These are phyloP conservation scores for Euplagia quadripunctaria DNA, from an alignment of 2,888 invertebrate genomes.

Conservation along the genomic window DNA sequence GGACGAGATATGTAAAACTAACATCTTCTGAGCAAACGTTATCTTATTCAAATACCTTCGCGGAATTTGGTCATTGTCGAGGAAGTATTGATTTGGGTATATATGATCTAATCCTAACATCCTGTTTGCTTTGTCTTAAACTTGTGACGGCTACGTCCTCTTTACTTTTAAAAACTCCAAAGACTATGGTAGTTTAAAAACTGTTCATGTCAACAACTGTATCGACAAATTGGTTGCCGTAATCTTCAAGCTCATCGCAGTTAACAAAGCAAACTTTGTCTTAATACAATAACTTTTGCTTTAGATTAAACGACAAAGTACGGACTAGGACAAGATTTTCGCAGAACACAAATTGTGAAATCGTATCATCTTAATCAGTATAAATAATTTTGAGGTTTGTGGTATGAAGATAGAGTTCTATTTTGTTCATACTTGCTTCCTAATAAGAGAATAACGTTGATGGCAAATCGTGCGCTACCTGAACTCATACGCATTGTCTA, in stretches of 20 bases:
- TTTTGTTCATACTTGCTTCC: constrained; percentile 36
- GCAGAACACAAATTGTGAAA: constrained; percentile 56
- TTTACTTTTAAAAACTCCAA: constrained; percentile 14
- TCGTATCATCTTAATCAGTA: constrained; percentile 25
- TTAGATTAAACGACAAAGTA: constrained; percentile 56
- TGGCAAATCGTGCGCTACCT: constrained; percentile 76
- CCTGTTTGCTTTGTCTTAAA: constrained; percentile 71
- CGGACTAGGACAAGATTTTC: constrained; percentile 58
- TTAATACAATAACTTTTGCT: constrained; percentile 55
- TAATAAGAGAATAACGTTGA: constrained; percentile 47
- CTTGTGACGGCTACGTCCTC: constrained; percentile 46
- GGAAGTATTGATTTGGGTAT: constrained; percentile 76
- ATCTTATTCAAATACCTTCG: constrained; percentile 83
- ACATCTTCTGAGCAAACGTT: constrained; percentile 79
- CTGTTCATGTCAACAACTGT: neutral
- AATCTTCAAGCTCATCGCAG: constrained; percentile 58
- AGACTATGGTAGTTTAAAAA: constrained; percentile 4
- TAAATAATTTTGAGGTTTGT: constrained; percentile 24
- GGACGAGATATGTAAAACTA: constrained; percentile 79
- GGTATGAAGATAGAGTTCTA: constrained; percentile 32
- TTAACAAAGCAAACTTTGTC: constrained; percentile 61
- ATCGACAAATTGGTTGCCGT: constrained; percentile 34
- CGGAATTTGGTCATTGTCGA: constrained; percentile 74
- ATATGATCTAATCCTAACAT: constrained; percentile 63
- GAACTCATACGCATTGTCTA: constrained; percentile 75